Percentiles rank a stretch among this genome's conserved stretches.
Conservation (phyloP, 2,888 invertebrate species). For the Drosophila emarginata region DNA sequence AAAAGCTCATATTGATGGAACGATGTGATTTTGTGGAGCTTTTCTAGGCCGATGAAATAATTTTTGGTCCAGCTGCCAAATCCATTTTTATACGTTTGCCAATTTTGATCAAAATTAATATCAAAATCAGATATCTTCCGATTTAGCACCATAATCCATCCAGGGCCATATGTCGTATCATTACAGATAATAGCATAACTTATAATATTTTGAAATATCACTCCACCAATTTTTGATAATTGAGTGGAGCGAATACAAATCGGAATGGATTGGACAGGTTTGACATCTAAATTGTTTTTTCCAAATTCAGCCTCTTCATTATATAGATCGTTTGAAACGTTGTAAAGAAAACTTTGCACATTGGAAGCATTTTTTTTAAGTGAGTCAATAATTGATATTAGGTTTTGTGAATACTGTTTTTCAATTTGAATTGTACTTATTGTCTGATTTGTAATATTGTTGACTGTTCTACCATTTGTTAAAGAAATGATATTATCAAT, state of each 20-base stretch:
- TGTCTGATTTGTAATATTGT: too few species aligned
- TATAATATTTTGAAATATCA: neutral
- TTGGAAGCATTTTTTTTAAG: neutral
- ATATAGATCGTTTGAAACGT: too few species aligned
- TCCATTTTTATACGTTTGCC: conserved; percentile 86
- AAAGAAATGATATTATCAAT: too few species aligned
- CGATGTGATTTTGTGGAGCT: conserved; percentile 83
- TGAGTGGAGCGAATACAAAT: neutral
- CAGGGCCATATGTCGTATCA: conserved; percentile 84
- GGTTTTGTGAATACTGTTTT: neutral
- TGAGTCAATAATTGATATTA: neutral
- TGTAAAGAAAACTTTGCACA: neutral
- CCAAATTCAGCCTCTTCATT: neutral
- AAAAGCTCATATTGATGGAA: conserved; percentile 83
- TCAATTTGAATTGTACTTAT: too few species aligned
- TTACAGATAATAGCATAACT: conserved; percentile 58
- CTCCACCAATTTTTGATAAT: neutral
- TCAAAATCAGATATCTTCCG: conserved; percentile 83
- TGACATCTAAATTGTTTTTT: neutral
- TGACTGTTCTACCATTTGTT: too few species aligned
- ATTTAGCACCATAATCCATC: conserved; percentile 87
- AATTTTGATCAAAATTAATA: conserved; percentile 85
- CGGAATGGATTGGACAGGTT: neutral
- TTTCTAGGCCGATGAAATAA: conserved; percentile 87
- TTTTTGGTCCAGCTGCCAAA: conserved; percentile 87